These are phyloP conservation scores for Acleris laterana DNA, from an alignment of 2,888 invertebrate species.

Conservation along the genomic window DNA sequence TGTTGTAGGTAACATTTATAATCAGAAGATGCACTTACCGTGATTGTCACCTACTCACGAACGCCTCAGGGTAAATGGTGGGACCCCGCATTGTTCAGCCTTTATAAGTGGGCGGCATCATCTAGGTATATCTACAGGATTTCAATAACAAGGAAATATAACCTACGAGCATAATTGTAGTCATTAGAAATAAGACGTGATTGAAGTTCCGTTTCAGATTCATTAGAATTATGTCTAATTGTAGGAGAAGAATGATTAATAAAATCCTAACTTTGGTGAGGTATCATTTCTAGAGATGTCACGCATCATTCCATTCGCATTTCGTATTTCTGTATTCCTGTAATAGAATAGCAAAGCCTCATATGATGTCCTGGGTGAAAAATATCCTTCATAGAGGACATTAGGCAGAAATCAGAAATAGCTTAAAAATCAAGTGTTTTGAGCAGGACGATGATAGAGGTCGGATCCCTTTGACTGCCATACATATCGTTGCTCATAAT, in stretches of 20 bases:
- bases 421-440: too few relatives aligned
- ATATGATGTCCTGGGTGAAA: too few relatives aligned
- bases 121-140: background rate
- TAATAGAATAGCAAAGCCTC: too few relatives aligned
- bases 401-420: too few relatives aligned
- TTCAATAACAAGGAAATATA: slow-evolving; percentile 1
- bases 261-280: too few relatives aligned
- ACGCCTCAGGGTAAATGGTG: slow-evolving; percentile 7
- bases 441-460: too few relatives aligned
- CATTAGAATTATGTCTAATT: background rate
- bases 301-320: too few relatives aligned
- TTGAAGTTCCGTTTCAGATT: background rate
- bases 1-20: background rate
- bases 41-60: background rate
- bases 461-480: too few relatives aligned
- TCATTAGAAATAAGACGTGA: slow-evolving; percentile 2
- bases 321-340: too few relatives aligned
- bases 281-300: too few relatives aligned
- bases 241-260: background rate
- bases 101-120: slow-evolving; percentile 12
- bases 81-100: slow-evolving; percentile 4
- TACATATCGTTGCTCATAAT: too few relatives aligned
- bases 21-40: background rate
- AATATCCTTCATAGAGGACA: too few relatives aligned
- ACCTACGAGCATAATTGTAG: slow-evolving; percentile 18